Evolutionary conservation across 2,888 invertebrate genomes (phyloP).

Genomic region (Ganaspis brasiliensis): DNA sequence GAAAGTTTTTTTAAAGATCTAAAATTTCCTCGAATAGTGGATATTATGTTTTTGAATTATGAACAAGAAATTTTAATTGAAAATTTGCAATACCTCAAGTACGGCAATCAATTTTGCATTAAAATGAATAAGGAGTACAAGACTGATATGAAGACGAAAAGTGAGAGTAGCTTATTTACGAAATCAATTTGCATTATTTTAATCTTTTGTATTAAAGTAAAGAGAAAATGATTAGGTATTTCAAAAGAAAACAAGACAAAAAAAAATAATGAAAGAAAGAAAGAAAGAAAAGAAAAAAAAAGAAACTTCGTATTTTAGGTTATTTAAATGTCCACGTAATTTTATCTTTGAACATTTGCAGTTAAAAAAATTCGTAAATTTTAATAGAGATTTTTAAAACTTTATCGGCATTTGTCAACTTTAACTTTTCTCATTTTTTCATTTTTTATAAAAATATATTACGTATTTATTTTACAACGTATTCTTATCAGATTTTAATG

Average conservation of each 20-base stretch:
- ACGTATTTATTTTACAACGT: background rate
- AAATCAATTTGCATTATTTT: slow-evolving; percentile 12
- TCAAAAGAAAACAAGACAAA: too few species aligned
- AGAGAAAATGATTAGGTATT: background rate
- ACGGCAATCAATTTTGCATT: slow-evolving; percentile 12
- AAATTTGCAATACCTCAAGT: background rate
- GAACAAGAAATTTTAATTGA: background rate
- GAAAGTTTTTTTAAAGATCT: background rate
- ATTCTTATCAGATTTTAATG: background rate
- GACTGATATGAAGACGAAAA: slow-evolving; percentile 40
- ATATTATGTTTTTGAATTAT: background rate
- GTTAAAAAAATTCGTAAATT: too few species aligned
- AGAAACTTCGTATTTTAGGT: too few species aligned
- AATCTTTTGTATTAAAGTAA: background rate
- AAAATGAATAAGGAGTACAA: slow-evolving; percentile 34
- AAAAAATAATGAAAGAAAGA: too few species aligned
- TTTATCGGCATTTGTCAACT: too few species aligned
- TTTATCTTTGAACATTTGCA: too few species aligned
- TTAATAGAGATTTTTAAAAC: too few species aligned
- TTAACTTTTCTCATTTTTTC: too few species aligned
- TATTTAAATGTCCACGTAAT: too few species aligned
- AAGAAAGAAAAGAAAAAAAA: too few species aligned
- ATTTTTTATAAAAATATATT: too few species aligned
- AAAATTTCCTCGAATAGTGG: background rate
- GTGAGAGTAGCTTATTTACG: slow-evolving; percentile 28